These are phyloP conservation scores for Odontomachus brunneus DNA, from an alignment of 1,140 invertebrate genomes.

Conservation along the genomic window DNA sequence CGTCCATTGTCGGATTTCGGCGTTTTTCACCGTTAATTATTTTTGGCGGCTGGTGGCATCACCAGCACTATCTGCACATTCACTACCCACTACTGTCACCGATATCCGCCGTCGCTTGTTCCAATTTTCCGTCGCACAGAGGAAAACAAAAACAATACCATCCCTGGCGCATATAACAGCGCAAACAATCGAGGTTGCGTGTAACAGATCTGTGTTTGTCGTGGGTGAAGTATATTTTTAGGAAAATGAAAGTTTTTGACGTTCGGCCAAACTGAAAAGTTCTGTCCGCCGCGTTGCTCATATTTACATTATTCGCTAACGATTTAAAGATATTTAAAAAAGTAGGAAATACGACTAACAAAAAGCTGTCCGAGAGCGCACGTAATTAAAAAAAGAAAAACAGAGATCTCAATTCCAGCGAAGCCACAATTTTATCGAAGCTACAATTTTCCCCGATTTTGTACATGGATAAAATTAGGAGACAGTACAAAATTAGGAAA, in stretches of 20 bases:
- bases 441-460: too few relatives aligned
- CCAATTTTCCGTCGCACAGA: neutral
- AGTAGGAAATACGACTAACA: too few relatives aligned
- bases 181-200: constrained; percentile 27
- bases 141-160: constrained; percentile 29
- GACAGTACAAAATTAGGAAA: too few relatives aligned
- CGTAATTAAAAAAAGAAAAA: too few relatives aligned
- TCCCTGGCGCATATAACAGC: neutral
- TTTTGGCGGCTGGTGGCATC: neutral
- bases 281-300: neutral
- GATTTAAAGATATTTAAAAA: too few relatives aligned
- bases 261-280: constrained; percentile 3
- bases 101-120: neutral
- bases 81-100: neutral
- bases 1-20: neutral
- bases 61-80: too few relatives aligned
- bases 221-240: constrained; percentile 30
- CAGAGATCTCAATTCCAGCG: too few relatives aligned
- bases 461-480: too few relatives aligned
- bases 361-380: too few relatives aligned
- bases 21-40: constrained; percentile 6
- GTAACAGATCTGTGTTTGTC: neutral
- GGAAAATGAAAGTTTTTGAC: constrained; percentile 32
- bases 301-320: neutral
- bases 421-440: too few relatives aligned